Base-by-base conservation (phyloP, 2,797 vertebrate genomes). In the Ptychobarbus kaznakovi region DNA sequence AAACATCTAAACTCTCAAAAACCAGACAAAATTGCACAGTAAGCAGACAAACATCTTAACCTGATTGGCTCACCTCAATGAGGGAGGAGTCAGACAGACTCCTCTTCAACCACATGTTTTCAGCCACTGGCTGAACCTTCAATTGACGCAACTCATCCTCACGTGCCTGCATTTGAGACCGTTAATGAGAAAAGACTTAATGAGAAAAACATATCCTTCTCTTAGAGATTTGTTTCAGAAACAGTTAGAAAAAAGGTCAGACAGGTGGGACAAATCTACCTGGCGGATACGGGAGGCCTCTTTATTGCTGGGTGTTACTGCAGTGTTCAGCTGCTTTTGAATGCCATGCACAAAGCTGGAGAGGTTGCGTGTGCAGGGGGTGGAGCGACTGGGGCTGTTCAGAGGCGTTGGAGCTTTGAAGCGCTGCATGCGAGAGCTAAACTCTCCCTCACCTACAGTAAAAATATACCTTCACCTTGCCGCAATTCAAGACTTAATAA, bases 31-130 rank as follows among this genome's bases (percentile, higher is more conserved):
- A 77, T 8, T 66, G 6, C 42, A 68, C 25, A 80, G 38, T 15
- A 4, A 76, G 32, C 51, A 76, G 32, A 38, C 22, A 35, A 74
- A 49, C 69, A 25, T 82, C 42, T 51, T 40, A 66, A 51, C 22
- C n/a, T 69, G 49, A 58, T 1, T 49, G 32, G 86, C 91, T 38
- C 70, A 95, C 95, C 93, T 93, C 89, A 80, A 86, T 58, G 46
- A 95, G 84, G 0, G 90, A 92, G 3, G 94, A 87, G 72, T 95
- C 94, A 1, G 95, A 95, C 75, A 16, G 90, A 89, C 93, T 94
- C 76, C 94, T 92, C 53, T 94, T 96, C 66, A 95, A 83, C 94
- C 95, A 96, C 89, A 92, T 90, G n/a, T 95, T 96, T 68, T 95
- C 92, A 76, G 91, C 87, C 66, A 95, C 94, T 1, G 95, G 92